phyloP scores from a whole-genome alignment of 1,140 invertebrate species.

The Sycobia sp. region DNA sequence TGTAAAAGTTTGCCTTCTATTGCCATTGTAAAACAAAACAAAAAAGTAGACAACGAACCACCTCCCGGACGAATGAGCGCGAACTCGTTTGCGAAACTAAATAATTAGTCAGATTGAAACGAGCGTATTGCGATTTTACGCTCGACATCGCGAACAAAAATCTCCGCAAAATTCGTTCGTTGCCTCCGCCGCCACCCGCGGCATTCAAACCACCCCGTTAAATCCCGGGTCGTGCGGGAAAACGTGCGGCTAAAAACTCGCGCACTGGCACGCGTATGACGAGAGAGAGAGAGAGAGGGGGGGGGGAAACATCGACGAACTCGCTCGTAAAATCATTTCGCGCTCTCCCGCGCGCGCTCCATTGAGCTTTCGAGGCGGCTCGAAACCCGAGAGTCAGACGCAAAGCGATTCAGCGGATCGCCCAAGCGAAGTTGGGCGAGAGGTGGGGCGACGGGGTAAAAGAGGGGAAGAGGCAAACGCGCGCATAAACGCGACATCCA shows the following conservation, averaged over 20 bases:
- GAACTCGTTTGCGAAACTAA: background rate
- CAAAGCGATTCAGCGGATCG: constrained; percentile 7
- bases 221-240: background rate
- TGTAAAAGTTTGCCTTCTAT: too few species aligned
- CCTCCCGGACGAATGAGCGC: too few species aligned
- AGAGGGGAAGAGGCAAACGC: background rate
- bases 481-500: constrained; percentile 19
- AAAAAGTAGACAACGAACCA: too few species aligned
- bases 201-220: too few species aligned
- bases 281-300: background rate
- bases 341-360: constrained; percentile 1
- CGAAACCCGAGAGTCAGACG: background rate
- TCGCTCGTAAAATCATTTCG: constrained; percentile 22
- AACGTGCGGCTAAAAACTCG: too few species aligned
- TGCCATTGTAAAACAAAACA: too few species aligned
- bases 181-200: too few species aligned
- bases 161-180: background rate
- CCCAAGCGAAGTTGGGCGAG: too few species aligned
- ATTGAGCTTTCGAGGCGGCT: constrained; percentile 9
- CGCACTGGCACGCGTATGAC: background rate
- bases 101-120: constrained; percentile 15
- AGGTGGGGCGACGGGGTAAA: too few species aligned
- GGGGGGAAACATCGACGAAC: too few species aligned
- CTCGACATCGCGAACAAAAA: background rate
- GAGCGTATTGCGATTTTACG: background rate